phyloP scores from a whole-genome alignment of 1,140 invertebrate genomes.

The Drosophila ironensis region DNA sequence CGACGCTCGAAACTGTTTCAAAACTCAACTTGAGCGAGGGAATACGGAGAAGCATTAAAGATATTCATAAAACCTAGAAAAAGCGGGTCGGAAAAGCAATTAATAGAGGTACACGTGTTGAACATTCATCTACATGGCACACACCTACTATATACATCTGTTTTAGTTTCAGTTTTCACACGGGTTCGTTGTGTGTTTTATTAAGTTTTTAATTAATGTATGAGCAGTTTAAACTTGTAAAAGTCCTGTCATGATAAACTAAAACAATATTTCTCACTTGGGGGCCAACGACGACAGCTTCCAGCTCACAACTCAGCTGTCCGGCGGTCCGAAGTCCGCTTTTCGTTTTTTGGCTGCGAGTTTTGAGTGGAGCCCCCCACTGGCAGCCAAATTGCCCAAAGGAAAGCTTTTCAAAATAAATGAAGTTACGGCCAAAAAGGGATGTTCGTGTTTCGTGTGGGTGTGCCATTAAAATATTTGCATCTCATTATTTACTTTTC shows the following conservation, averaged over 20 bases:
- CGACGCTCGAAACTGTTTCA: background rate
- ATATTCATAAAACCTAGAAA: slow-evolving; percentile 13
- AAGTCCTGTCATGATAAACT: slow-evolving; percentile 79
- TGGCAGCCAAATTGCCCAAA: slow-evolving; percentile 41
- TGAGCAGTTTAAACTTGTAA: slow-evolving; percentile 80
- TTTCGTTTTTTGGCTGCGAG: slow-evolving; percentile 3
- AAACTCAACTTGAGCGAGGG: background rate
- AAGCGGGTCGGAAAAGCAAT: slow-evolving; percentile 16
- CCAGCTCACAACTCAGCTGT: slow-evolving; percentile 1
- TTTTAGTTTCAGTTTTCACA: slow-evolving; percentile 29
- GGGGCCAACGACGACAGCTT: slow-evolving; percentile 47
- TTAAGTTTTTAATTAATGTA: slow-evolving; percentile 81
- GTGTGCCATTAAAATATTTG: slow-evolving; percentile 75
- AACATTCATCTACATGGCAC: slow-evolving; percentile 28
- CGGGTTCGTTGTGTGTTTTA: slow-evolving; percentile 56
- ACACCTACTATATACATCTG: slow-evolving; percentile 32
- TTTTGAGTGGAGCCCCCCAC: background rate
- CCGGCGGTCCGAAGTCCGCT: background rate
- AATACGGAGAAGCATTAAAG: background rate
- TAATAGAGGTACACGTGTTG: slow-evolving; percentile 44
- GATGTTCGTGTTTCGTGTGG: slow-evolving; percentile 15
- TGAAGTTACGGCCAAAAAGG: slow-evolving; percentile 58
- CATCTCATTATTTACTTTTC: slow-evolving; percentile 73
- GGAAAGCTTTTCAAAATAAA: slow-evolving; percentile 68
- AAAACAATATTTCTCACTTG: slow-evolving; percentile 79